These are phyloP conservation scores for Ophonus ardosiacus DNA, from an alignment of 2,888 invertebrate genomes.

Conservation along the genomic window DNA sequence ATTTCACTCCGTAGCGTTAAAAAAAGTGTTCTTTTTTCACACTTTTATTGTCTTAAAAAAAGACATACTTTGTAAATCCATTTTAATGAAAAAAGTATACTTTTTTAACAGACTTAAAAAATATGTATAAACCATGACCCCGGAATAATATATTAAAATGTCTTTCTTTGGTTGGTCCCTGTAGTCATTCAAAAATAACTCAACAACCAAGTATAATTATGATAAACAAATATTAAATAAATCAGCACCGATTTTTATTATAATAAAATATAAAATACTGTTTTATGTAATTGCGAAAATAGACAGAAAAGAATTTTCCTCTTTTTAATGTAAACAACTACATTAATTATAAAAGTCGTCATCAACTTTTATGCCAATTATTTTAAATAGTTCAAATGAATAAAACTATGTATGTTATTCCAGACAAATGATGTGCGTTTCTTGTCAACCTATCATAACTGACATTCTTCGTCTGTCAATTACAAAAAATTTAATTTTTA, in stretches of 20 bases:
- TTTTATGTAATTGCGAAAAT: constrained; percentile 32
- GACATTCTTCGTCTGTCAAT: too few species aligned
- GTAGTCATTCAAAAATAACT: constrained; percentile 42
- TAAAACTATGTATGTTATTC: constrained; percentile 25
- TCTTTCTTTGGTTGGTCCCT: neutral
- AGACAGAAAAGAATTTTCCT: constrained; percentile 28
- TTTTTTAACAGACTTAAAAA: too few species aligned
- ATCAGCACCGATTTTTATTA: constrained; percentile 39
- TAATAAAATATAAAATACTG: constrained; percentile 7
- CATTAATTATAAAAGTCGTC: constrained; percentile 40
- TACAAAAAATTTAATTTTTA: too few species aligned
- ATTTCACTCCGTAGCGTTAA: too few species aligned
- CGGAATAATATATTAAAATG: neutral
- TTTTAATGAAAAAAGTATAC: too few species aligned
- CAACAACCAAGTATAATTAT: constrained; percentile 38
- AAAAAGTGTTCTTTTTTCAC: too few species aligned
- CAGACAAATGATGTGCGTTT: constrained; percentile 15
- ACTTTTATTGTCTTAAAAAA: too few species aligned
- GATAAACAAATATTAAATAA: constrained; percentile 56
- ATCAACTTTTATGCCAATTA: constrained; percentile 36
- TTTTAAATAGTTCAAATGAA: constrained; percentile 42
- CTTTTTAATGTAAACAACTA: constrained; percentile 34
- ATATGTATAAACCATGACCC: too few species aligned
- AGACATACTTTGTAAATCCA: too few species aligned
- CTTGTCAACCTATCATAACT: constrained; percentile 10